phyloP scores from a whole-genome alignment of 2,888 invertebrate species.

The Lasioglossum malachurum region DNA sequence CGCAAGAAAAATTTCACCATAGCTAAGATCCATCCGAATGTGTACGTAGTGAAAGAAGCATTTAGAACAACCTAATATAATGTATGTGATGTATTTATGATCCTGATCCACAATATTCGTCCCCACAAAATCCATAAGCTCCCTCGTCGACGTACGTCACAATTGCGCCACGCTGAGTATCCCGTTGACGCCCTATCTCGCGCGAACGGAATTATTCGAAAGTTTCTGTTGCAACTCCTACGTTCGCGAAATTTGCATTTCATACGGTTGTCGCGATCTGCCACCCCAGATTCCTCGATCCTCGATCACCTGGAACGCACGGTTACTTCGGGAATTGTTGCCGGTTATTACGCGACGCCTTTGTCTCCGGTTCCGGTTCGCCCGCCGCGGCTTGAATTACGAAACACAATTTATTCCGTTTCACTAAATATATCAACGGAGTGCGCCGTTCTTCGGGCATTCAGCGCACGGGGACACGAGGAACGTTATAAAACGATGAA shows the following conservation, averaged over 20 bases:
- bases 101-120: too few species aligned
- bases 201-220: constrained; percentile 44
- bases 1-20: too few species aligned
- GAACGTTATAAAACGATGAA: neutral
- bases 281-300: constrained; percentile 16
- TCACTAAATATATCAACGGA: neutral
- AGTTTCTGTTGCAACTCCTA: constrained; percentile 45
- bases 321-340: constrained; percentile 3
- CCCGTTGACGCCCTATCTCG: constrained; percentile 11
- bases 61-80: too few species aligned
- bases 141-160: neutral
- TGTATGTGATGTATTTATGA: too few species aligned
- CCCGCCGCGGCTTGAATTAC: neutral
- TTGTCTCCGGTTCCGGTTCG: constrained; percentile 12
- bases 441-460: neutral
- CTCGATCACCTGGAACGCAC: neutral
- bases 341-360: neutral
- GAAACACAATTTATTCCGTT: constrained; percentile 26
- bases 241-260: constrained; percentile 43
- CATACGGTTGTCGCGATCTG: neutral
- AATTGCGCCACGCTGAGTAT: neutral
- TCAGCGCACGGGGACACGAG: neutral
- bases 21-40: too few species aligned
- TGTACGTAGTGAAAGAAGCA: too few species aligned
- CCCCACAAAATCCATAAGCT: too few species aligned